Evolutionary conservation across 2,797 vertebrate genomes (phyloP).

Genomic region (Epinephelus awoara): DNA sequence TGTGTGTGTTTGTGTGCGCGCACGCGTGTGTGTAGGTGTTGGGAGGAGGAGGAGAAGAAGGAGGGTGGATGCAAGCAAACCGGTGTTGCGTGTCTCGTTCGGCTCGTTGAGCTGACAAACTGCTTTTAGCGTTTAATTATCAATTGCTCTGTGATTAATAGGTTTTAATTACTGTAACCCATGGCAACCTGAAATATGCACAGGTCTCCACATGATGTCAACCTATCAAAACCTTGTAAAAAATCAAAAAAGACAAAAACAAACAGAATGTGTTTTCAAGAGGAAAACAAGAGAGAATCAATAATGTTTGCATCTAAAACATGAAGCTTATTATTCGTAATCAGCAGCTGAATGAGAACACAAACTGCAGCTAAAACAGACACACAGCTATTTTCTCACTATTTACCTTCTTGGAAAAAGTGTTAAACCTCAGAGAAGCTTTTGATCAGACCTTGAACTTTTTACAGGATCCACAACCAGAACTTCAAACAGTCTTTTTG

Average conservation of each 20-base stretch:
- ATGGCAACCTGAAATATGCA: constrained; percentile 71
- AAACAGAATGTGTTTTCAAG: constrained; percentile 28
- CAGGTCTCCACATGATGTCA: constrained; percentile 66
- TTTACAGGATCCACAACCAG: constrained; percentile 36
- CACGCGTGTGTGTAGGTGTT: constrained; percentile 25
- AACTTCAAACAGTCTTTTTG: constrained; percentile 71
- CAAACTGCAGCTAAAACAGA: background rate
- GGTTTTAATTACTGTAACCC: constrained; percentile 83
- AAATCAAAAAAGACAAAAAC: constrained; percentile 42
- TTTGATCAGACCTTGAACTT: constrained; percentile 67
- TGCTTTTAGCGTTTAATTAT: constrained; percentile 83
- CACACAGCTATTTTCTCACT: background rate
- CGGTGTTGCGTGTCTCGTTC: constrained; percentile 69
- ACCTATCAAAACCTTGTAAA: constrained; percentile 45
- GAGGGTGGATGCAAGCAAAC: constrained; percentile 28
- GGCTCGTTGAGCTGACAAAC: constrained; percentile 79
- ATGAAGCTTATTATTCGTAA: constrained; percentile 16
- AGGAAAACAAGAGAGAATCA: background rate
- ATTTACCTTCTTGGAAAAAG: constrained; percentile 35
- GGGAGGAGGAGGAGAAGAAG: background rate
- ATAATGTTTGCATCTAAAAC: constrained; percentile 22
- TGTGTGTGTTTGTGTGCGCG: constrained; percentile 19
- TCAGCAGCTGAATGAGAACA: background rate
- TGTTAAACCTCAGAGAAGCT: constrained; percentile 42
- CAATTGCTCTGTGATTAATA: constrained; percentile 80